phyloP scores from a whole-genome alignment of 2,113 vertebrate genomes.

The Grammomys dolichurus region DNA sequence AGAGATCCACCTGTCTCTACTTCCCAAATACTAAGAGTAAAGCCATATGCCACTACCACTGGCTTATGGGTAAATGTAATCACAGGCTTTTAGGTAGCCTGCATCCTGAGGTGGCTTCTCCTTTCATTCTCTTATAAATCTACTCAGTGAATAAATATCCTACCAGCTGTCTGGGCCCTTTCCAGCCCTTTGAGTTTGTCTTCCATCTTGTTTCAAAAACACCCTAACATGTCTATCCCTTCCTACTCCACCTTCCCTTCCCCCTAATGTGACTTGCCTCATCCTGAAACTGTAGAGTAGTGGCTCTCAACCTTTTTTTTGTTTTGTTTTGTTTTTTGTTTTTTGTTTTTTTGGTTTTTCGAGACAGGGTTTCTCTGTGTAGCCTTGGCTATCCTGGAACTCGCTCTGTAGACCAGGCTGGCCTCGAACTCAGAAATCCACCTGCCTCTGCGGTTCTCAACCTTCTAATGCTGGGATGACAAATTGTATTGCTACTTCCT shows the following conservation, averaged over 20 bases:
- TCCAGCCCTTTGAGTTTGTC: not conserved
- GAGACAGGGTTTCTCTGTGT: no score
- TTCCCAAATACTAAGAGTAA: no score
- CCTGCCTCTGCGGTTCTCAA: no score
- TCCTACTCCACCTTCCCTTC: not conserved
- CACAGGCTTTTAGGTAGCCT: not conserved
- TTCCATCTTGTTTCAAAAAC: not conserved
- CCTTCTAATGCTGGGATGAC: not conserved
- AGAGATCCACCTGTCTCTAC: not conserved
- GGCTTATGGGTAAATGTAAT: not conserved
- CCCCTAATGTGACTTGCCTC: not conserved
- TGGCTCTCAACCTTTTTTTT: not conserved
- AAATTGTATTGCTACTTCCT: not conserved
- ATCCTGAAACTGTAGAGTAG: not conserved
- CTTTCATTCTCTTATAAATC: not conserved
- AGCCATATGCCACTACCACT: not conserved
- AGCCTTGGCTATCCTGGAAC: no score
- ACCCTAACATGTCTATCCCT: not conserved
- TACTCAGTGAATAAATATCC: not conserved
- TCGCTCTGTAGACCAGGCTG: no score
- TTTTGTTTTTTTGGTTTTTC: no score
- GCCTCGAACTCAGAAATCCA: no score
- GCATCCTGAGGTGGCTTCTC: not conserved
- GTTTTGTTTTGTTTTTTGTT: no score
- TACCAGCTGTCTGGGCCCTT: not conserved